These are phyloP conservation scores for Anarrhichthys ocellatus DNA, from an alignment of 2,113 vertebrate genomes.

Conservation along the genomic window DNA sequence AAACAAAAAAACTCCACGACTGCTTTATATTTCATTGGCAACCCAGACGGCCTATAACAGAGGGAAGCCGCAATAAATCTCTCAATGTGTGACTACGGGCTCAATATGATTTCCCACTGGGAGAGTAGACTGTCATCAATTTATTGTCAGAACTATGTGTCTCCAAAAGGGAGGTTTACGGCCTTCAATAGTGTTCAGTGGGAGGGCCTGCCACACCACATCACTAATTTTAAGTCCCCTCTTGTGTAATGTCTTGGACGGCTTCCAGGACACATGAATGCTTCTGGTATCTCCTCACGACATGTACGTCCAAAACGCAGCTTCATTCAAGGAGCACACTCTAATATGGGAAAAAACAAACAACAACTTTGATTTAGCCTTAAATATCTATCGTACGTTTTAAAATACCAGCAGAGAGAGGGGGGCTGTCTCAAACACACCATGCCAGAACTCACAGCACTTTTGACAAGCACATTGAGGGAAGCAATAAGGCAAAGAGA, in stretches of 20 bases:
- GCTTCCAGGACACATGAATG: constrained; percentile 63
- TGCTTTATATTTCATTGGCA: constrained; percentile 52
- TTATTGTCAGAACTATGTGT: constrained; percentile 67
- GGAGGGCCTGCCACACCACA: constrained; percentile 68
- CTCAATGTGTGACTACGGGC: constrained; percentile 48
- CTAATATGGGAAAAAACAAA: neutral
- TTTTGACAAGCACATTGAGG: constrained; percentile 18
- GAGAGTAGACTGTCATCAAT: constrained; percentile 64
- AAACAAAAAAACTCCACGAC: constrained; percentile 17
- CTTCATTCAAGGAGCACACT: constrained; percentile 9
- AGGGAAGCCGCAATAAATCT: constrained; percentile 61
- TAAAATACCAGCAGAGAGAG: neutral
- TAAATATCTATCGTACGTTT: neutral
- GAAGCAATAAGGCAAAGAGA: constrained; percentile 20
- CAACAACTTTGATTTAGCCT: constrained; percentile 9
- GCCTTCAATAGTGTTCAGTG: constrained; percentile 63
- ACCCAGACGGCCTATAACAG: constrained; percentile 47
- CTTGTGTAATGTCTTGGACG: constrained; percentile 71
- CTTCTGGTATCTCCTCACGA: constrained; percentile 53
- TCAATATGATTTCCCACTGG: constrained; percentile 59
- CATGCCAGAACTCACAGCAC: neutral
- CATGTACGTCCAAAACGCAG: constrained; percentile 28
- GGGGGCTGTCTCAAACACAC: neutral
- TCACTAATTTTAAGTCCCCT: constrained; percentile 56
- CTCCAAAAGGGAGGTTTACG: constrained; percentile 63